phyloP scores from a whole-genome alignment of 2,888 invertebrate genomes.

The Lithophane ornitopus region DNA sequence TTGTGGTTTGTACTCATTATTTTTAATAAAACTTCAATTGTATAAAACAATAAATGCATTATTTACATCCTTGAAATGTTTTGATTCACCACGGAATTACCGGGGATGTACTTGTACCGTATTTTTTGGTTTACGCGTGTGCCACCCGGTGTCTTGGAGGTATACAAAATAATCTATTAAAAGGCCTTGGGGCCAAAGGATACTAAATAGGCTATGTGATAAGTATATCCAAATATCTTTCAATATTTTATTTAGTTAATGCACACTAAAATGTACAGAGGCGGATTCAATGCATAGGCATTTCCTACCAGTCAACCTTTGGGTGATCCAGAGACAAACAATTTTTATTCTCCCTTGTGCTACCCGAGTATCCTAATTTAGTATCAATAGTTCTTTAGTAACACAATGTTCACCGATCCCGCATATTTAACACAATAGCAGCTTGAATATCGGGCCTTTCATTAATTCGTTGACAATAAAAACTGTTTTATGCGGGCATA shows the following conservation, averaged over 20 bases:
- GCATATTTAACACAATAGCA: constrained; percentile 32
- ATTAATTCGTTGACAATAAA: constrained; percentile 35
- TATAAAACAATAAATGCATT: neutral
- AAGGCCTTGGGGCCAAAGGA: too few relatives aligned
- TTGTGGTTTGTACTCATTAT: neutral
- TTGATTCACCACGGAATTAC: too few relatives aligned
- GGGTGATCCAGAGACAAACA: too few relatives aligned
- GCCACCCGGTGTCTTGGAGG: too few relatives aligned
- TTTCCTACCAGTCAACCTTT: too few relatives aligned
- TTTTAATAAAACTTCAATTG: neutral
- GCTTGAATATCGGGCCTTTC: neutral
- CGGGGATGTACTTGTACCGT: too few relatives aligned
- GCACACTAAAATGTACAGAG: too few relatives aligned
- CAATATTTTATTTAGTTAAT: neutral
- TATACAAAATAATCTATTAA: neutral
- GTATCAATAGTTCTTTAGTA: constrained; percentile 7
- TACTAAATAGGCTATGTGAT: too few relatives aligned
- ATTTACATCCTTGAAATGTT: neutral
- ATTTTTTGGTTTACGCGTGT: too few relatives aligned
- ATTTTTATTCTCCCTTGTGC: too few relatives aligned
- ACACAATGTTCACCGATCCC: constrained; percentile 24
- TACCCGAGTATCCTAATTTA: neutral
- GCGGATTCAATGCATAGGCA: too few relatives aligned
- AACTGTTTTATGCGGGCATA: constrained; percentile 42
- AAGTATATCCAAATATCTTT: neutral